Evolutionary conservation across 2,888 invertebrate species (phyloP), one percentile per base, ranked within the genome.

Genomic region (Stegophylla sp.): DNA sequence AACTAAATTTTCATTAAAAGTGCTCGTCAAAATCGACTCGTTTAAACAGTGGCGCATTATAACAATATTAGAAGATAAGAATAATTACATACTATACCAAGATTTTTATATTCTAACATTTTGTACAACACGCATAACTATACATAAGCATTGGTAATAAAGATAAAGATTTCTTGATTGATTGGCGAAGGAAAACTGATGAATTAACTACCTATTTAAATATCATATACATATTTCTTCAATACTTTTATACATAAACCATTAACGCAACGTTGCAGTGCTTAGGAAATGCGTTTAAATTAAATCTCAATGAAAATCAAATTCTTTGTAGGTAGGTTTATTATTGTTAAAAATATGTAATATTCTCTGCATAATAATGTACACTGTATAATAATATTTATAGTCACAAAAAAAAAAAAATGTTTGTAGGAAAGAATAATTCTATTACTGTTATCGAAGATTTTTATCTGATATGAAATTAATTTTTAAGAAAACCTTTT

Each of bases 21-120:
- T 45, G 63, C 63, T 75, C 74, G 63, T 75, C 63, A 64, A 75
- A 74, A 75, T 73, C 73, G 26, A 61, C 51, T 75, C 63, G 63
- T 75, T 64, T 51, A 51, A 20, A 64, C 28, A 9, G 15, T 26
- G 2, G 15, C 17, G n/a, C 13, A 48, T 74, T 59, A 59, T 12
- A 51, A 69, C 17, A 63, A 74, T 63, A 34, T 48, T 73, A 74
- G 63, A 34, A 74, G 63, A 74, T 74, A 74, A 63, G 74, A 63
- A 63, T 74, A 74, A 74, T 74, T 74, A 74, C 34, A 74, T n/a
- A 20, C 45, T 48, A 48, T 74, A 74, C 63, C 74, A 63, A 48
- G 74, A 74, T 74, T 48, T 15, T 74, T 28, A n/a, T n/a, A n/a
- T n/a, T n/a, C n/a, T n/a, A 74, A 48, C 63, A 74, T 63, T 61